Evolutionary conservation across 2,113 vertebrate genomes (phyloP).

Genomic region (Mellivora capensis): DNA sequence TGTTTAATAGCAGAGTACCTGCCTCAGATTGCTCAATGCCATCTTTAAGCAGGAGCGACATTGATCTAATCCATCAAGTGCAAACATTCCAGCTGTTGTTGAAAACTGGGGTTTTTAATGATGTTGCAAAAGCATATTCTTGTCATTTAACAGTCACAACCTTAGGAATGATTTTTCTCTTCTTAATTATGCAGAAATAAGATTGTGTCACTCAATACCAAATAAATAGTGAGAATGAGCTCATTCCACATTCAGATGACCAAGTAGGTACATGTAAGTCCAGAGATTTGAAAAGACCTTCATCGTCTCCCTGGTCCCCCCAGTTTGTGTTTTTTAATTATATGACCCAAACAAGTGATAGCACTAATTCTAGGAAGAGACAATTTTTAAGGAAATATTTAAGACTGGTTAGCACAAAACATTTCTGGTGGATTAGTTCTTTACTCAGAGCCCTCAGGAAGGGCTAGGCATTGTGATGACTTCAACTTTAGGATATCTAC

Average conservation of each 20-base stretch:
- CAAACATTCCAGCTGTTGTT: neutral
- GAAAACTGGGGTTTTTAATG: neutral
- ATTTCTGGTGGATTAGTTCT: neutral
- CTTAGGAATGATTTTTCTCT: neutral
- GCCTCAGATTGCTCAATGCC: neutral
- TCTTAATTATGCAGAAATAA: neutral
- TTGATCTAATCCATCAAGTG: neutral
- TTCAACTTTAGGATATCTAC: neutral
- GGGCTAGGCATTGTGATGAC: neutral
- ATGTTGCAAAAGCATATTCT: neutral
- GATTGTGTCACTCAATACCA: neutral
- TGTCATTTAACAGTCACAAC: neutral
- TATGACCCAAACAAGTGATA: neutral
- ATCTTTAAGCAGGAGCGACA: neutral
- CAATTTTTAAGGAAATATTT: neutral
- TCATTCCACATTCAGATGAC: neutral
- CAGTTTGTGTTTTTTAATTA: neutral
- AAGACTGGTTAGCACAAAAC: neutral
- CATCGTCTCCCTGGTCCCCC: neutral
- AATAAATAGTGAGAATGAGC: neutral
- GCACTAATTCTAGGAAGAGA: neutral
- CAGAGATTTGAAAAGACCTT: neutral
- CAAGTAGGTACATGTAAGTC: accelerated
- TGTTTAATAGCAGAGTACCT: neutral
- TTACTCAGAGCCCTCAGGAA: neutral